Evolutionary conservation across 2,888 invertebrate genomes (phyloP).

Genomic region (Hedychridium roseum): DNA sequence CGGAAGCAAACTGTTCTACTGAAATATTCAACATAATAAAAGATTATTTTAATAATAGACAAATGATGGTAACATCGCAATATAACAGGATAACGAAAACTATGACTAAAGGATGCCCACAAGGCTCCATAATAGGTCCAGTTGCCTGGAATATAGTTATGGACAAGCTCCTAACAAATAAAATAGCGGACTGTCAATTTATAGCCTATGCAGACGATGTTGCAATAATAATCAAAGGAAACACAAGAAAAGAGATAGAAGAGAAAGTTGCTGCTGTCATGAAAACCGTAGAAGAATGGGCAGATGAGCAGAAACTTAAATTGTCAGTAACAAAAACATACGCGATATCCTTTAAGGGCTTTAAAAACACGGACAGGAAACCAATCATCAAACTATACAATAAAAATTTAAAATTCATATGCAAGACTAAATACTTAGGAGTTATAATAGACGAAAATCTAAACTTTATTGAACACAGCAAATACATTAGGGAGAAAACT

Average conservation of each 20-base stretch:
- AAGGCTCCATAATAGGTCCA: constrained; percentile 24
- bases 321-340: constrained; percentile 3
- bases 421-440: too few species aligned
- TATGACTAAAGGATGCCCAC: constrained; percentile 22
- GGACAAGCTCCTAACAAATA: background rate
- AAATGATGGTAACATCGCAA: background rate
- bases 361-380: too few species aligned
- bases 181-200: background rate
- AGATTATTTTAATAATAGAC: background rate
- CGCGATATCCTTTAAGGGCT: too few species aligned
- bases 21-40: too few species aligned
- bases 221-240: constrained; percentile 7
- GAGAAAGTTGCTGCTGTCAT: background rate
- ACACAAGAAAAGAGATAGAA: constrained; percentile 9
- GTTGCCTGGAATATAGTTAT: constrained; percentile 17
- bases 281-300: background rate
- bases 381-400: too few species aligned
- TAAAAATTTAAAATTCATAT: too few species aligned
- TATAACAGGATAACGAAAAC: background rate
- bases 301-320: constrained; percentile 11
- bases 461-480: too few species aligned
- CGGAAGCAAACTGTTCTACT: too few species aligned
- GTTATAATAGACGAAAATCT: too few species aligned
- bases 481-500: too few species aligned
- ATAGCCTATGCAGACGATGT: constrained; percentile 30